Percentiles rank a stretch among this genome's conserved stretches.
phyloP scores from a whole-genome alignment of 2,888 invertebrate species.

The Muscina levida region DNA sequence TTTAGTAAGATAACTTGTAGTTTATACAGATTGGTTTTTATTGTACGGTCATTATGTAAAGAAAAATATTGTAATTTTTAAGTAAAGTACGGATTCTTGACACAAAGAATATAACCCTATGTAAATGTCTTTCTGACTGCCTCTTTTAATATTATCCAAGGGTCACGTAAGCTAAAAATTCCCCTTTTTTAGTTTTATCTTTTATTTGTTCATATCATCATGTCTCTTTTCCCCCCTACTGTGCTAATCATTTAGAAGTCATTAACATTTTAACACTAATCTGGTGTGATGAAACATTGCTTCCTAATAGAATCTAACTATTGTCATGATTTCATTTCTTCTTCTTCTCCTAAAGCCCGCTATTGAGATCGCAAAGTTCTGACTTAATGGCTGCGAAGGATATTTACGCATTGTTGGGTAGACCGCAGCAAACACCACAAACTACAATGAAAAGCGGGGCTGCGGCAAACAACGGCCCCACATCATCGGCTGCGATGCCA shows the following conservation, averaged over 20 bases:
- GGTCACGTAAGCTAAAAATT: constrained; percentile 54
- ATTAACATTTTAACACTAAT: constrained; percentile 38
- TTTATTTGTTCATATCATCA: constrained; percentile 42
- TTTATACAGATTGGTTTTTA: too few species aligned
- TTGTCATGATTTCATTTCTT: neutral
- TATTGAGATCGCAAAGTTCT: constrained; percentile 76
- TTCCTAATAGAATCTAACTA: constrained; percentile 3
- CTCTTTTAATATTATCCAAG: constrained; percentile 16
- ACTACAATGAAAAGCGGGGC: constrained; percentile 29
- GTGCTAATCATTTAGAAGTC: constrained; percentile 40
- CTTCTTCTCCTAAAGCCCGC: constrained; percentile 69
- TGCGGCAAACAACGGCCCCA: constrained; percentile 28
- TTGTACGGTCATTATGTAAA: too few species aligned
- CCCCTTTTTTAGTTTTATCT: constrained; percentile 12
- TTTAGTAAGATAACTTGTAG: too few species aligned
- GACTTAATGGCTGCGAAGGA: constrained; percentile 75
- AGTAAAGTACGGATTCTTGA: neutral
- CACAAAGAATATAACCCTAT: constrained; percentile 6
- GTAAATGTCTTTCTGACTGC: constrained; percentile 12
- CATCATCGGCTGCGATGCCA: constrained; percentile 35
- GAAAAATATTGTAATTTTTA: too few species aligned
- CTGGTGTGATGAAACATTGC: neutral
- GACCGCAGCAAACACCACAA: constrained; percentile 63
- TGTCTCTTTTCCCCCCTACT: constrained; percentile 26
- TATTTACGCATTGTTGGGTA: constrained; percentile 71